Evolutionary conservation across 2,888 invertebrate species (phyloP), one percentile per base, ranked within the genome.

Genomic region (Epinotia nisella): DNA sequence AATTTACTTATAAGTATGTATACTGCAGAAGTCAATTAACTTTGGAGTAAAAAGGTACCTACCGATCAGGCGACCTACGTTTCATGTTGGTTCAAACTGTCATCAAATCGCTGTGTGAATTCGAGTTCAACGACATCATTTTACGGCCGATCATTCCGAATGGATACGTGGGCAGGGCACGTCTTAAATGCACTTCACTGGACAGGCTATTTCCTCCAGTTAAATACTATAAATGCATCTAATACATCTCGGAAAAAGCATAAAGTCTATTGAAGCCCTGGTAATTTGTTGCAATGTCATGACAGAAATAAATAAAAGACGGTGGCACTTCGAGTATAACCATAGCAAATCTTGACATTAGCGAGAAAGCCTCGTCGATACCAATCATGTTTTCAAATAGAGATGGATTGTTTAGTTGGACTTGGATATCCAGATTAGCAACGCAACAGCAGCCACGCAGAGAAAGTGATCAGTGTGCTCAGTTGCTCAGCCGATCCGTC

Each of bases 381-480:
- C 21, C 39, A 62, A 61, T 72, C 67, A 68, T 56, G 67, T 68
- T 73, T 64, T 69, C 51, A 69, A 73, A 64, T 64, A 61, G 64
- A 69, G 58, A 69, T 69, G 56, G 62, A 62, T 73, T 64, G 62
- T 49, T 58, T 41, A 58, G 58, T 41, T 64, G 51, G 41, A 49
- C 64, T 64, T 71, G 61, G 68, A 55, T 58, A 58, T 64, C 51
- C 41, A 69, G 73, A 68, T 73, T 73, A 69, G 62, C 68, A 58
- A 64, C 58, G 73, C 64, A 73, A 73, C 69, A 59, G 58, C 62
- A 69, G 62, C 58, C 51, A 51, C 78, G 78, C 78, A 83, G 87
- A 85, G 90, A 91, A 91, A 91, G 90, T 72, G 72, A 67, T 72
- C 61, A 39, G 72, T 56, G 71, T 88, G 85, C 84, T 85, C 80